These are phyloP conservation scores for Oppia nitens DNA, from an alignment of 1,140 invertebrate genomes.

Conservation along the genomic window DNA sequence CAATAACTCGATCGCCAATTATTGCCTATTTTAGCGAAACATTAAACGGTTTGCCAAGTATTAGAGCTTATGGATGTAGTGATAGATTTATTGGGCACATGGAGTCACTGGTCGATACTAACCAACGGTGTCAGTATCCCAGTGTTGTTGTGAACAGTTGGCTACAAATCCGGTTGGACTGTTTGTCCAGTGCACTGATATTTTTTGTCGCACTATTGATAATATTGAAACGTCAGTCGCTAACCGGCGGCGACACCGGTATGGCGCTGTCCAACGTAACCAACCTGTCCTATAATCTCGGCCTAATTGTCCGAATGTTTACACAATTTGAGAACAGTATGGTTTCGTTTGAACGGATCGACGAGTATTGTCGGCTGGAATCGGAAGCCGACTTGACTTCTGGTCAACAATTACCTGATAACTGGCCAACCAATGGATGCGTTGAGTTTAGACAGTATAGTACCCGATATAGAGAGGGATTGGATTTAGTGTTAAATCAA, in stretches of 20 bases:
- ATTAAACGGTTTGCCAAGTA: constrained; percentile 27
- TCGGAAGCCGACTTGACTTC: too few species aligned
- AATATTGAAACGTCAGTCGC: constrained; percentile 45
- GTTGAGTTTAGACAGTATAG: too few species aligned
- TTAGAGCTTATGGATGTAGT: constrained; percentile 25
- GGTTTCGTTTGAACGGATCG: constrained; percentile 42
- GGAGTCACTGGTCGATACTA: constrained; percentile 34
- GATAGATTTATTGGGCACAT: constrained; percentile 27
- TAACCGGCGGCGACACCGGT: constrained; percentile 60
- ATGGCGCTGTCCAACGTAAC: constrained; percentile 74
- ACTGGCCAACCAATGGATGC: too few species aligned
- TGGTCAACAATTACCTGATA: not conserved
- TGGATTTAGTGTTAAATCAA: too few species aligned
- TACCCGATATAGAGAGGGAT: too few species aligned
- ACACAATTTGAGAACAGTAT: too few species aligned
- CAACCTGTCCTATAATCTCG: constrained; percentile 44
- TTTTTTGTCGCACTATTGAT: constrained; percentile 73
- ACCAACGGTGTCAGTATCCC: constrained; percentile 32
- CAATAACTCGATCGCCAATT: constrained; percentile 34
- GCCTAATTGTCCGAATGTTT: constrained; percentile 42
- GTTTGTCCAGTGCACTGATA: constrained; percentile 39
- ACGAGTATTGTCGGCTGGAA: constrained; percentile 33
- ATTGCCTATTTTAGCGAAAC: constrained; percentile 34
- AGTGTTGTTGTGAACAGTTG: constrained; percentile 24
- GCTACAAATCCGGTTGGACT: too few species aligned